These are phyloP conservation scores for Patiria miniata DNA, from an alignment of 35 echinoderm and acorn worm species.

Conservation along the genomic window DNA sequence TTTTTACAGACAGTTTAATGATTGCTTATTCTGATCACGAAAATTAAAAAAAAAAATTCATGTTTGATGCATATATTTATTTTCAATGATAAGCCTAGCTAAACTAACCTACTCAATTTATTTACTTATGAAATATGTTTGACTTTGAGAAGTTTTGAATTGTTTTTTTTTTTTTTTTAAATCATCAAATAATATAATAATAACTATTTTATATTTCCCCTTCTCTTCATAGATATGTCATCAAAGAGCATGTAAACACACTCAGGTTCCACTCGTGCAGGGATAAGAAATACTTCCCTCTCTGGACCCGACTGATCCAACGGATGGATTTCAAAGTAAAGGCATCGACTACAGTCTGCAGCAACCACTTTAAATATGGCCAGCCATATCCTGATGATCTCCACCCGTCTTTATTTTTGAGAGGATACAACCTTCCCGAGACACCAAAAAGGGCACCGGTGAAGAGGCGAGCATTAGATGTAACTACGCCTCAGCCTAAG, in stretches of 20 bases:
- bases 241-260: constrained; percentile 56
- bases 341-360: constrained; percentile 52
- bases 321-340: constrained; percentile 37
- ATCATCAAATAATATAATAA: neutral
- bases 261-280: constrained; percentile 56
- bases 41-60: no score
- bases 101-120: no score
- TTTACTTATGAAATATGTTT: no score
- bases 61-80: no score
- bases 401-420: constrained; percentile 45
- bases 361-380: constrained; percentile 72
- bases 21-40: no score
- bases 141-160: no score
- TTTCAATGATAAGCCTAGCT: no score
- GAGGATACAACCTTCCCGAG: constrained; percentile 26
- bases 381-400: constrained; percentile 58
- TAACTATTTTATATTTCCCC: neutral
- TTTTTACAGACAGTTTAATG: no score
- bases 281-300: constrained; percentile 29
- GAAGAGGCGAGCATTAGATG: neutral
- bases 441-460: constrained; percentile 24
- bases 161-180: neutral
- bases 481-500: neutral
- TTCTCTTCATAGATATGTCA: constrained; percentile 30
- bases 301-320: constrained; percentile 58